These are phyloP conservation scores for Spinus olivaceus DNA, from an alignment of 2,797 vertebrate species.

Conservation along the genomic window DNA sequence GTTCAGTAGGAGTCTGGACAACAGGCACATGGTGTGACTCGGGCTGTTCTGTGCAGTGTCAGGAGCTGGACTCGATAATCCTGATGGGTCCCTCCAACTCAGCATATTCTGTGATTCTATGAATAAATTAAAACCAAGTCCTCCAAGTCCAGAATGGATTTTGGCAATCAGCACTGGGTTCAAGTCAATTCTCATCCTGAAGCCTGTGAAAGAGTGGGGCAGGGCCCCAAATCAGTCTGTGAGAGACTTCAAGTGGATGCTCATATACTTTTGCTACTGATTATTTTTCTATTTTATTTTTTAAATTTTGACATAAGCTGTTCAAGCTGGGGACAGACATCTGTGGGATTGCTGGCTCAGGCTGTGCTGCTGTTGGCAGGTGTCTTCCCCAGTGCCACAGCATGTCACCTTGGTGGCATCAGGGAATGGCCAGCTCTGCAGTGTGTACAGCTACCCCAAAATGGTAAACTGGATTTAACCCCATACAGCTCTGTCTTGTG, in stretches of 20 bases:
- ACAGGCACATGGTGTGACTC: neutral
- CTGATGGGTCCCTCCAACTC: neutral
- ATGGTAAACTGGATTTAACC: neutral
- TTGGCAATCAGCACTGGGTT: neutral
- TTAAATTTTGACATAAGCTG: neutral
- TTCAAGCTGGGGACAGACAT: neutral
- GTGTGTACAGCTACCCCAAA: neutral
- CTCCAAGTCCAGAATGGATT: neutral
- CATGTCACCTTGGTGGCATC: rapidly evolving
- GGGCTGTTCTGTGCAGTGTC: neutral
- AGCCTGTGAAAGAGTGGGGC: neutral
- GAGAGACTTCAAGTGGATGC: neutral
- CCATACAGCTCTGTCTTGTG: neutral
- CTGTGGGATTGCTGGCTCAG: neutral
- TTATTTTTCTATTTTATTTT: neutral
- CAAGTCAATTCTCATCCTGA: neutral
- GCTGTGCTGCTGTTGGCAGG: neutral
- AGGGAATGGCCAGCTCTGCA: neutral
- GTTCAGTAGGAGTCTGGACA: neutral
- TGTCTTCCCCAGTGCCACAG: neutral
- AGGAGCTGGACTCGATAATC: neutral
- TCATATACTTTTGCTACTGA: neutral
- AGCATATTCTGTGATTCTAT: neutral
- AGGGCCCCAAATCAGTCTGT: neutral
- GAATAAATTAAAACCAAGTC: neutral